Percentiles rank a stretch among this genome's conserved stretches.
Evolutionary conservation across 2,113 vertebrate genomes (phyloP).

Genomic region (Cochlearius cochlearius): DNA sequence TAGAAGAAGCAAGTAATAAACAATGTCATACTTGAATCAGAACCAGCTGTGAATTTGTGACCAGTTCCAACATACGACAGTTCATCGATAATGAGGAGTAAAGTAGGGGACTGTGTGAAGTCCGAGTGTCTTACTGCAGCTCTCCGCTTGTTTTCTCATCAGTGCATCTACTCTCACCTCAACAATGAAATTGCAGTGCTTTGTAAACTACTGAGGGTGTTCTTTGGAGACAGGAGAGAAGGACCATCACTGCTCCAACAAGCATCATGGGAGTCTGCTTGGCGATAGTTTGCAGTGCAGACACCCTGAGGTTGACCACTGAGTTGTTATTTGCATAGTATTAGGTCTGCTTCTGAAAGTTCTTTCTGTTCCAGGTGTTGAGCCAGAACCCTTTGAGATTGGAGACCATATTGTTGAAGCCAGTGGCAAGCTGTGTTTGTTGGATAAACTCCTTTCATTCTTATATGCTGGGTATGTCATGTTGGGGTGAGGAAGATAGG

Average conservation of each 20-base stretch:
- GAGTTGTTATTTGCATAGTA: not conserved
- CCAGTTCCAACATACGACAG: not conserved
- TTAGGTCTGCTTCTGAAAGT: not conserved
- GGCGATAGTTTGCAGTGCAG: not conserved
- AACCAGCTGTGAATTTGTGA: not conserved
- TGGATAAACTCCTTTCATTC: conserved; percentile 84
- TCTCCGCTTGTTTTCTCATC: not conserved
- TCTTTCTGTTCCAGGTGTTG: conserved; percentile 79
- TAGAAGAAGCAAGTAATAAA: not conserved
- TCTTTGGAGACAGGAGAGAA: not conserved
- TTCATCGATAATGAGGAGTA: not conserved
- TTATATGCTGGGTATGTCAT: conserved; percentile 79
- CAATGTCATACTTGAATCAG: not conserved
- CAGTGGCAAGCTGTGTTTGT: conserved; percentile 88
- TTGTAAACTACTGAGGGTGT: not conserved
- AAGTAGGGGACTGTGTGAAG: not conserved
- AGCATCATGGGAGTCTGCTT: not conserved
- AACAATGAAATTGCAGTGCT: not conserved
- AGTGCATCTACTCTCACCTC: not conserved
- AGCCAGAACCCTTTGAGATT: conserved; percentile 92
- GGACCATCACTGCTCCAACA: not conserved
- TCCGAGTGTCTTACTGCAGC: not conserved
- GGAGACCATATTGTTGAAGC: conserved; percentile 92
- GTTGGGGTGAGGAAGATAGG: not conserved
- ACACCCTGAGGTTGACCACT: not conserved